Base-by-base conservation (phyloP, 92 coral and sea anemone species). In the Micromussa lordhowensis region DNA sequence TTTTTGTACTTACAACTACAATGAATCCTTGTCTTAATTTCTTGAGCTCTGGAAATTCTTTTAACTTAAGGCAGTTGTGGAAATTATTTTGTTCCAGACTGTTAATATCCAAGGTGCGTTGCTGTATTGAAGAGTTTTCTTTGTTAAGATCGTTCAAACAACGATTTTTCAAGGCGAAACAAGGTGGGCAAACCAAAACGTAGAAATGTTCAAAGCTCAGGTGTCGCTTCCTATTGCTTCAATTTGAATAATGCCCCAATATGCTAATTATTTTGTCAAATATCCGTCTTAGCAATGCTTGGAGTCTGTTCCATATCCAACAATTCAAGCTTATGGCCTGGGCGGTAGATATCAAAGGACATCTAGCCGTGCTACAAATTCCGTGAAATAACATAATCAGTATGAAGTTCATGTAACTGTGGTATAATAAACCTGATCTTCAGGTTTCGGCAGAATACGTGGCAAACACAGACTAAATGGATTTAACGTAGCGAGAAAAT, bases 221-320 rank as follows among this genome's bases (percentile, higher is more conserved):
- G 34, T 24, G 63, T 48, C 35, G n/a, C 17, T 49, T 26, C 11
- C 35, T 31, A 29, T 11, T 32, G 11, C 51, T 7, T 51, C 22
- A 51, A 77, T 77, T 26, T 77, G 53, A 44, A 44, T 18, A 77
- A 51, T 77, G 34, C 31, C 53, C 10, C 32, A 77, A 77, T 48
- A 77, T 77, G 81, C 59, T 73, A 77, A 51, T 48, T 48, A 54
- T 30, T 48, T 48, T 28, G 61, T 15, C 64, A 54, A 77, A 54
- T 35, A n/a, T 77, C 81, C 81, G 63, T n/a, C 81, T n/a, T n/a
- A 77, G 64, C 81, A 26, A 15, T 48, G 49, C 53, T 77, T 26
- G 57, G 53, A 77, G 58, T 40, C 35, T 77, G n/a, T 48, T 53
- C 53, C 16, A 53, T 77, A 28, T 48, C 30, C 17, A 49, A n/a